Evolutionary conservation across 2,797 vertebrate genomes (phyloP).

Genomic region (Periparus ater): DNA sequence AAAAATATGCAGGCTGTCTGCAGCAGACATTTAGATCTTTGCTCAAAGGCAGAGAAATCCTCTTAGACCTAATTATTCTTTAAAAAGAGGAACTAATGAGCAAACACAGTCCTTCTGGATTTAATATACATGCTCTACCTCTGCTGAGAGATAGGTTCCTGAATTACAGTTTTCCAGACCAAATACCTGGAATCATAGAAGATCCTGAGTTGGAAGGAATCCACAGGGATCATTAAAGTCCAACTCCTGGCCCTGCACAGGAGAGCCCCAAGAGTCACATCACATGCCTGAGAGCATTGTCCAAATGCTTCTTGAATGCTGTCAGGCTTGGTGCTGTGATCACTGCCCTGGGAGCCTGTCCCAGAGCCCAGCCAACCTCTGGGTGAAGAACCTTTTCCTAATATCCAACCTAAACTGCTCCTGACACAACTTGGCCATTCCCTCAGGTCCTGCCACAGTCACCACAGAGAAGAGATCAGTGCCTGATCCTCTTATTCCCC

Average conservation of each 20-base stretch:
- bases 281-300: background rate
- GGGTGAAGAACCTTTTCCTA: background rate
- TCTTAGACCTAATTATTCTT: background rate
- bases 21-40: background rate
- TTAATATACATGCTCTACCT: background rate
- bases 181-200: background rate
- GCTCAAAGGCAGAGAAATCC: background rate
- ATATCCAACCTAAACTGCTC: background rate
- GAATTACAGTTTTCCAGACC: background rate
- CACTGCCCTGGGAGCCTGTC: background rate
- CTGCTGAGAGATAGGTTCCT: background rate
- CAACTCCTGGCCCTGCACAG: background rate
- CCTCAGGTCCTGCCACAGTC: background rate
- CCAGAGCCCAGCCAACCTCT: background rate
- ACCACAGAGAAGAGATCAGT: background rate
- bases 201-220: background rate
- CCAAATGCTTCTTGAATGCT: background rate
- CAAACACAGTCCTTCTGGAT: background rate
- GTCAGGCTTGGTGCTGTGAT: background rate
- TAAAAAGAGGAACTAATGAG: background rate
- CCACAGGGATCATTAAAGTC: background rate
- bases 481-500: background rate
- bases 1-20: background rate
- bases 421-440: background rate
- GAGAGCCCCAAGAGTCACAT: background rate